phyloP scores from a whole-genome alignment of 2,797 vertebrate species.

The Alexandromys oeconomus region DNA sequence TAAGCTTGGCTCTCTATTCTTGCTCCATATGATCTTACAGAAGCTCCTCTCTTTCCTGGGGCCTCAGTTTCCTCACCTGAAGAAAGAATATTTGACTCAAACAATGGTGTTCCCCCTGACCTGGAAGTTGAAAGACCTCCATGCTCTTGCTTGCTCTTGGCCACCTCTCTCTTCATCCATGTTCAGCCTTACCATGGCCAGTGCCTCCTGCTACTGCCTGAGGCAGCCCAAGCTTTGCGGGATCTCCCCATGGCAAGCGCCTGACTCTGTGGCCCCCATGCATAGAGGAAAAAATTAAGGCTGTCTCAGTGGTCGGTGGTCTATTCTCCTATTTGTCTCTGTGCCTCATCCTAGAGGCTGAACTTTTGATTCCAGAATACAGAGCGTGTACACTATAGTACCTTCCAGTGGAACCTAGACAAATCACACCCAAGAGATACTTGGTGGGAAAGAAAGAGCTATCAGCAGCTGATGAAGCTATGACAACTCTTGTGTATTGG shows the following conservation, averaged over 20 bases:
- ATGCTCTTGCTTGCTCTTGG: background rate
- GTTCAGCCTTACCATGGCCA: background rate
- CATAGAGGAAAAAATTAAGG: background rate
- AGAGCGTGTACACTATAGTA: background rate
- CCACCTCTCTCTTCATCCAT: background rate
- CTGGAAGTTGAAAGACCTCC: background rate
- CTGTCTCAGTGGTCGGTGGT: background rate
- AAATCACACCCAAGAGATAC: background rate
- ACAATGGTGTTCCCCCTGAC: background rate
- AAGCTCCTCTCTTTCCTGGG: background rate
- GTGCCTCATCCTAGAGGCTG: too few species aligned
- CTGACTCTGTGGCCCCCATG: background rate
- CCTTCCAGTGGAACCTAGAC: background rate
- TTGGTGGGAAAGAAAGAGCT: background rate
- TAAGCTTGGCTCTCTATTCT: background rate
- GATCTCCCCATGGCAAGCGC: background rate
- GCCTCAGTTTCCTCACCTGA: background rate
- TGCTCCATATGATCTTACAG: background rate
- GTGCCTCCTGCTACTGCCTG: too few species aligned
- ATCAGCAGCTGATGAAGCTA: fast-evolving
- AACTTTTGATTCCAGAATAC: background rate
- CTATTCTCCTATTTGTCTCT: background rate
- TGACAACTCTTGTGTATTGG: background rate
- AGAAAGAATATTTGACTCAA: background rate
- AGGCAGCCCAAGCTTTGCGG: background rate